Percentiles rank a stretch among this genome's conserved stretches.
These are phyloP conservation scores for Altica lythri DNA, from an alignment of 2,888 invertebrate species.

Conservation along the genomic window DNA sequence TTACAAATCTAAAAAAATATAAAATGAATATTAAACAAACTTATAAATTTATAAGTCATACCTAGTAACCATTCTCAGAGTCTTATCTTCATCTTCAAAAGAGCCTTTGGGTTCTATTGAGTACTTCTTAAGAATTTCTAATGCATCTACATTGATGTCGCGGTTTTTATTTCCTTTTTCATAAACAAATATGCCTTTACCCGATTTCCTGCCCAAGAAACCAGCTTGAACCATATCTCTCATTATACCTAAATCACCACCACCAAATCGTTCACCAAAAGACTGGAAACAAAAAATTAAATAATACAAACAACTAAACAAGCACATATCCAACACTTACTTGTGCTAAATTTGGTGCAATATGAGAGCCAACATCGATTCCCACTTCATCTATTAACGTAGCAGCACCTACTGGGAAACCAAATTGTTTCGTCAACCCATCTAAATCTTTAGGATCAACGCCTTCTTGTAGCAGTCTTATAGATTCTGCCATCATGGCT, in stretches of 20 bases:
- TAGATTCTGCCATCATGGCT: slow-evolving; percentile 90
- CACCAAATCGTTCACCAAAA: slow-evolving; percentile 84
- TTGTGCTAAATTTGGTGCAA: slow-evolving; percentile 84
- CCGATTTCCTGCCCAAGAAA: slow-evolving; percentile 91
- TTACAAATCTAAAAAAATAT: slow-evolving; percentile 72
- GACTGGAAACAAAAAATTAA: slow-evolving; percentile 59
- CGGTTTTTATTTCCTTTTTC: slow-evolving; percentile 75
- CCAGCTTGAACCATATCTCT: slow-evolving; percentile 89
- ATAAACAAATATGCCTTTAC: slow-evolving; percentile 92
- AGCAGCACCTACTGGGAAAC: slow-evolving; percentile 97
- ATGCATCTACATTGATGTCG: slow-evolving; percentile 77
- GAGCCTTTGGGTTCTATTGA: slow-evolving; percentile 78
- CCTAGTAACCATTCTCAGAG: slow-evolving; percentile 83
- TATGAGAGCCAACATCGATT: slow-evolving; percentile 93
- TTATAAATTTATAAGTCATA: background rate
- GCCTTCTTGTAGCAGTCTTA: slow-evolving; percentile 86
- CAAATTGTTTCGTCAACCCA: slow-evolving; percentile 82
- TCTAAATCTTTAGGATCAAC: slow-evolving; percentile 90
- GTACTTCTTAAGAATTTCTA: slow-evolving; percentile 84
- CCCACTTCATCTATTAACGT: slow-evolving; percentile 97
- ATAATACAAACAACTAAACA: background rate
- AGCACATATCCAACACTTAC: too few species aligned
- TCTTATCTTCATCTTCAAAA: slow-evolving; percentile 82
- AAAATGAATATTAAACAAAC: slow-evolving; percentile 2
- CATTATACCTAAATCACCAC: slow-evolving; percentile 80